Conservation (phyloP, 2,888 invertebrate species). For the Dynastes tityus region DNA sequence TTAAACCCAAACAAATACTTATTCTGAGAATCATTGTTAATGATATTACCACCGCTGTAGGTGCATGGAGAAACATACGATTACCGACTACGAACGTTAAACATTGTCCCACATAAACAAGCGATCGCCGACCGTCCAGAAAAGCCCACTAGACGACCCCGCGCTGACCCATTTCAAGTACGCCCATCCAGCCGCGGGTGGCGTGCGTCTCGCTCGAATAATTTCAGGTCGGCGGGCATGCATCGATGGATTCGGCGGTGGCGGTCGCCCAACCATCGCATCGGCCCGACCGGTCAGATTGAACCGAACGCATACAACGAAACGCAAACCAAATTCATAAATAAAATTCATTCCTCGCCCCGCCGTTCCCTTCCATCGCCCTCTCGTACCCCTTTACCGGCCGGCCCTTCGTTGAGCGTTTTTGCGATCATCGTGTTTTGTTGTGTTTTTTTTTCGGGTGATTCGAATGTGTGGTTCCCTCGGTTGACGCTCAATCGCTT, state of each 20-base stretch:
- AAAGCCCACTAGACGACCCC: conserved; percentile 5
- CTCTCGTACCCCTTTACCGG: background rate
- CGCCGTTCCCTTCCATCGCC: background rate
- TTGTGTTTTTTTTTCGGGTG: conserved; percentile 9
- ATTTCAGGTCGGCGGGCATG: conserved; percentile 36
- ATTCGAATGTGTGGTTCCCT: background rate
- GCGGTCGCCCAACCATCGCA: conserved; percentile 6
- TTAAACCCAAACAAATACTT: no score
- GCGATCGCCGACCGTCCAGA: background rate
- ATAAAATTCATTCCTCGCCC: conserved; percentile 28
- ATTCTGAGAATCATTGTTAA: no score
- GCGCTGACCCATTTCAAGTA: conserved; percentile 35
- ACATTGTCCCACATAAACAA: conserved; percentile 31
- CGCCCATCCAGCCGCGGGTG: conserved; percentile 6
- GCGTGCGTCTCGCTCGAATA: conserved; percentile 39
- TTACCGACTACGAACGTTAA: conserved; percentile 1
- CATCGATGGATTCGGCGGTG: conserved; percentile 25
- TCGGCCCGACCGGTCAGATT: conserved; percentile 23
- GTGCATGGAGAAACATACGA: background rate
- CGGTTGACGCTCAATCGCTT: background rate
- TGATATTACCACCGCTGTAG: no score
- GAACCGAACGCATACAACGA: conserved; percentile 14
- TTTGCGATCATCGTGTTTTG: conserved; percentile 1
- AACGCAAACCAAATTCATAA: conserved; percentile 43
- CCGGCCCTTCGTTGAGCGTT: background rate